Base-by-base conservation (phyloP, 2,797 vertebrate genomes). In the Nannoperca australis region DNA sequence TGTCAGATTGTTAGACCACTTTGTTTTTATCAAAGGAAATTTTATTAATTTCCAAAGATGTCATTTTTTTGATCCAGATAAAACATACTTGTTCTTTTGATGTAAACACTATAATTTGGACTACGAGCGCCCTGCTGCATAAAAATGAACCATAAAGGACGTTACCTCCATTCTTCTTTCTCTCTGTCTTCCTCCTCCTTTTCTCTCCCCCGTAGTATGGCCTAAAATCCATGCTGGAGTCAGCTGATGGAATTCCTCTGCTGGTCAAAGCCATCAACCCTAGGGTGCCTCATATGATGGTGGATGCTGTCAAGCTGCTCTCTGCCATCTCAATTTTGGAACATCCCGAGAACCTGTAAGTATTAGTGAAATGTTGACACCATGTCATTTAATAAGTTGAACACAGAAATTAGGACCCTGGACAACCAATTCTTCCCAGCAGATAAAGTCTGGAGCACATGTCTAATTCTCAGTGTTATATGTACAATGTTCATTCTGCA, bases 301-400 rank as follows among this genome's bases (percentile, higher is more conserved):
- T 96, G 70, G 97, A 98, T 74, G 96, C 96, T 36, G 93, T 97
- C 69, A 97, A 91, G 79, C 92, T 98, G 53, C 92, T 98, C 11
- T 98, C 97, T 83, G 97, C 97, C 73, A 96, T 98, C 73, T 98
- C 95, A 63, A 98, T 98, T 85, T 87, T 98, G 50, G 96, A 97
- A 2, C 94, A 96, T 59, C 91, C 94, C 14, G 96, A 96, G 7
- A 96, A 96, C 91, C 95, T 97, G 97, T 98, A 83, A 82, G 93
- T 34, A 76, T 68, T 15, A 18, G 24, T 61, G 27, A 77, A 58
- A 59, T 12, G 0, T 40, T 53, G 15, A 40, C 12, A 68, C 8
- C 0, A 36, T 76, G 15, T 30, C 5, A 9, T 62, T 67, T 22
- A 22, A 40, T 50, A 22, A 38, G 18, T 22, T 60, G 20, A 64